A percentile compares a stretch with the other conserved stretches of the same genome.
phyloP scores from a whole-genome alignment of 2,797 vertebrate species.

The Denticeps clupeoides region DNA sequence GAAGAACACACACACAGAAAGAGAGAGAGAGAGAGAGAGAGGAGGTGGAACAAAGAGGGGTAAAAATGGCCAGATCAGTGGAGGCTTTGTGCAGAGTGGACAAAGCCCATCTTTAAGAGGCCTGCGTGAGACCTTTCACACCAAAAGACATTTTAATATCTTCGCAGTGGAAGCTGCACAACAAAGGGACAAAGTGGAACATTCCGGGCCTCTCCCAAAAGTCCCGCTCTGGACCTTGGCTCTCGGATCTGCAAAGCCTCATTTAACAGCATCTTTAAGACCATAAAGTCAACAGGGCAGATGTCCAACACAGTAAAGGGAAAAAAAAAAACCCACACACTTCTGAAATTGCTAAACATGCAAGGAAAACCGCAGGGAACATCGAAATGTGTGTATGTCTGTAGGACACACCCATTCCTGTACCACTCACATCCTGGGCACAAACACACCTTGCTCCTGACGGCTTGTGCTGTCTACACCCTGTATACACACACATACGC shows the following conservation, averaged over 20 bases:
- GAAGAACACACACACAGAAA: too few relatives aligned
- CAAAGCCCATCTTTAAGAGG: conserved; percentile 30
- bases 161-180: not conserved
- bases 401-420: not conserved
- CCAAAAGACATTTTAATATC: conserved; percentile 12
- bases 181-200: conserved; percentile 5
- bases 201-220: not conserved
- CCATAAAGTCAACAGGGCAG: too few relatives aligned
- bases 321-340: not conserved
- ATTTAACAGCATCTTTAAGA: not conserved
- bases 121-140: conserved; percentile 13
- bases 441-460: too few relatives aligned
- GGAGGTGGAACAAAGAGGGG: too few relatives aligned
- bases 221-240: too few relatives aligned
- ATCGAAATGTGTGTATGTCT: too few relatives aligned
- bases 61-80: conserved; percentile 12
- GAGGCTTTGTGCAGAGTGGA: conserved; percentile 21
- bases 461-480: too few relatives aligned
- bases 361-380: not conserved
- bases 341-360: not conserved
- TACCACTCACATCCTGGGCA: not conserved
- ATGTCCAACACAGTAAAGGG: conserved; percentile 1
- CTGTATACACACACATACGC: not conserved
- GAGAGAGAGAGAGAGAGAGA: too few relatives aligned
- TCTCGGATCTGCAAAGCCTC: not conserved